phyloP scores from a whole-genome alignment of 2,888 invertebrate genomes.

The Poecilobothrus nobilitatus region DNA sequence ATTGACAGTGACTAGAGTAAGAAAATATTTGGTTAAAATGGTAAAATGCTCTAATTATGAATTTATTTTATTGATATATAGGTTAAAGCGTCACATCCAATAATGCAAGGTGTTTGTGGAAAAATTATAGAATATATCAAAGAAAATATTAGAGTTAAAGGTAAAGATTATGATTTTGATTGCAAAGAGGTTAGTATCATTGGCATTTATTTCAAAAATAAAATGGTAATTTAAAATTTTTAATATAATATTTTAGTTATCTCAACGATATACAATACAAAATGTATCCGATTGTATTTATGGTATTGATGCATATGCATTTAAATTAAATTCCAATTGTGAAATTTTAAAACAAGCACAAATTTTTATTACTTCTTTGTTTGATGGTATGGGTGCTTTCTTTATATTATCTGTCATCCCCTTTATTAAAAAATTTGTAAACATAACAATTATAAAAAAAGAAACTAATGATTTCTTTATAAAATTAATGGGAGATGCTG shows the following conservation, averaged over 20 bases:
- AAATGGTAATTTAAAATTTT: not conserved
- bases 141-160: conserved; percentile 28
- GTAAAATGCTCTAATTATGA: conserved; percentile 12
- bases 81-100: conserved; percentile 46
- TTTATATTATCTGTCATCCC: not conserved
- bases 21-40: conserved; percentile 2
- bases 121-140: conserved; percentile 42
- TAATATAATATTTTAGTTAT: conserved; percentile 26
- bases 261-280: conserved; percentile 41
- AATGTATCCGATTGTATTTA: conserved; percentile 45
- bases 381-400: too few relatives aligned
- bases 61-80: conserved; percentile 18
- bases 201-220: too few relatives aligned
- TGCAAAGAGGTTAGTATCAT: conserved; percentile 37
- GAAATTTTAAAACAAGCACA: conserved; percentile 33
- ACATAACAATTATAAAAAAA: conserved; percentile 32
- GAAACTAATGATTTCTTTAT: conserved; percentile 51
- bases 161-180: conserved; percentile 37
- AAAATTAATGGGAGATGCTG: conserved; percentile 30
- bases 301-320: conserved; percentile 43
- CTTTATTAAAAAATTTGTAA: conserved; percentile 26
- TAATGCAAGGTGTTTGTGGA: conserved; percentile 43
- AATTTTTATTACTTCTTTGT: conserved; percentile 31
- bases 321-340: conserved; percentile 29
- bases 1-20: conserved; percentile 46